Conservation (phyloP, 2,888 invertebrate species). For the Exocentrus adspersus region DNA sequence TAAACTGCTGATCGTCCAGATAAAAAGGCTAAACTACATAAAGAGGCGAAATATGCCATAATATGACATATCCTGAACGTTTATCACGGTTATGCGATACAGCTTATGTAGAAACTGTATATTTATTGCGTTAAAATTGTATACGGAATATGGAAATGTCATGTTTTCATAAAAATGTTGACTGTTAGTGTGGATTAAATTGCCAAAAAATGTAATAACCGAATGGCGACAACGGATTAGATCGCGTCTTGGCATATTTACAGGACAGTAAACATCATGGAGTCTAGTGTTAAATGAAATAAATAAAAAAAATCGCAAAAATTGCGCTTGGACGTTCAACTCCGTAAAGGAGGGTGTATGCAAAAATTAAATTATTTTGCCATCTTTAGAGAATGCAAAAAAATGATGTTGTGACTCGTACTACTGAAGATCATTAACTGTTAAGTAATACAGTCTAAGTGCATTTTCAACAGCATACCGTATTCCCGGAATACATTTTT, state of each 20-base stretch:
- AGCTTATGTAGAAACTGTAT: constrained; percentile 1
- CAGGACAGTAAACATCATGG: not conserved
- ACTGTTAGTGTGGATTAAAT: not conserved
- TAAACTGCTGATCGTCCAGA: constrained; percentile 44
- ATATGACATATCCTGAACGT: constrained; percentile 44
- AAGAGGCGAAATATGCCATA: constrained; percentile 52
- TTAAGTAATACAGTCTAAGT: not conserved
- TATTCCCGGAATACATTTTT: not conserved
- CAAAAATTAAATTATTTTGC: too few species aligned
- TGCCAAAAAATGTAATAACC: not conserved
- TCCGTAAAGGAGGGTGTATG: too few species aligned
- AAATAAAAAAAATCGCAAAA: too few species aligned
- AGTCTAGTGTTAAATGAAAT: not conserved
- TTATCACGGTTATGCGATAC: constrained; percentile 30
- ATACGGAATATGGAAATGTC: not conserved
- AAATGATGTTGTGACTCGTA: too few species aligned
- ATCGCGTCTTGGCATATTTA: not conserved
- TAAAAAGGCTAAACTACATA: constrained; percentile 45
- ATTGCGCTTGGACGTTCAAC: too few species aligned
- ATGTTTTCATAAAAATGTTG: not conserved
- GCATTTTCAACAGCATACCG: not conserved
- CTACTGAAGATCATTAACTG: not conserved
- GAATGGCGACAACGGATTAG: not conserved
- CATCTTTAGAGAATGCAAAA: too few species aligned
- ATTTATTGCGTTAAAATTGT: not conserved